These are phyloP conservation scores for Stramonita haemastoma DNA, from an alignment of 2,888 invertebrate species.

Conservation along the genomic window DNA sequence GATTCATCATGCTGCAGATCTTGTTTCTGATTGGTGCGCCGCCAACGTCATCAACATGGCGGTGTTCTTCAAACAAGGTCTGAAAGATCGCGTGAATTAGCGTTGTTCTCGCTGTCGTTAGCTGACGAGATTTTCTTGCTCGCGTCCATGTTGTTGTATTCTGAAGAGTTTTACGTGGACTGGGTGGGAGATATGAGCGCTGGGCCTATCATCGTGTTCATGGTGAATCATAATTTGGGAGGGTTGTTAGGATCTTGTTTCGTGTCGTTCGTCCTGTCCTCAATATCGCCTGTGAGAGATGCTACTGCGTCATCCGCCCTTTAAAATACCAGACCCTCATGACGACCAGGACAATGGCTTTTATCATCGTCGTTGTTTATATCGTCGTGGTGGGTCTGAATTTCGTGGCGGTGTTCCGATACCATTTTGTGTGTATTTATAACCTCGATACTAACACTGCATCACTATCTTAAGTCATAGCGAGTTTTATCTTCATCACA, in stretches of 20 bases:
- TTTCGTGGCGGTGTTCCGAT: conserved; percentile 5
- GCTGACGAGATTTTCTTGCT: background rate
- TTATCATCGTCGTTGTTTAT: background rate
- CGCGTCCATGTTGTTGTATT: background rate
- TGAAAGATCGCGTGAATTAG: conserved; percentile 21
- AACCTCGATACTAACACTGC: background rate
- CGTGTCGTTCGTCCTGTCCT: background rate
- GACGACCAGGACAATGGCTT: background rate
- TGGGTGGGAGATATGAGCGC: background rate
- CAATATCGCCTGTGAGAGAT: conserved; percentile 22
- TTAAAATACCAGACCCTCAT: conserved; percentile 17
- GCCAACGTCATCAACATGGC: conserved; percentile 31
- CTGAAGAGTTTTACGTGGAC: background rate
- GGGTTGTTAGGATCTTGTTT: background rate
- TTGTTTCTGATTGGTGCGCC: conserved; percentile 5
- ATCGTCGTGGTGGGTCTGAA: background rate
- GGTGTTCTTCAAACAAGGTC: conserved; percentile 27
- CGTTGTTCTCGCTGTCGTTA: background rate
- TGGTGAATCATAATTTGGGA: conserved; percentile 5
- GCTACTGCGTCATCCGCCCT: conserved; percentile 16
- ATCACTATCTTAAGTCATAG: background rate
- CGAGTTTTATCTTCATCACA: background rate
- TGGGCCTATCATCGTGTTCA: background rate
- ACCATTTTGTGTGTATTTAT: background rate
- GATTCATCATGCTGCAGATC: background rate